Evolutionary conservation across 2,797 vertebrate species (phyloP).

Genomic region (Iguana delicatissima): DNA sequence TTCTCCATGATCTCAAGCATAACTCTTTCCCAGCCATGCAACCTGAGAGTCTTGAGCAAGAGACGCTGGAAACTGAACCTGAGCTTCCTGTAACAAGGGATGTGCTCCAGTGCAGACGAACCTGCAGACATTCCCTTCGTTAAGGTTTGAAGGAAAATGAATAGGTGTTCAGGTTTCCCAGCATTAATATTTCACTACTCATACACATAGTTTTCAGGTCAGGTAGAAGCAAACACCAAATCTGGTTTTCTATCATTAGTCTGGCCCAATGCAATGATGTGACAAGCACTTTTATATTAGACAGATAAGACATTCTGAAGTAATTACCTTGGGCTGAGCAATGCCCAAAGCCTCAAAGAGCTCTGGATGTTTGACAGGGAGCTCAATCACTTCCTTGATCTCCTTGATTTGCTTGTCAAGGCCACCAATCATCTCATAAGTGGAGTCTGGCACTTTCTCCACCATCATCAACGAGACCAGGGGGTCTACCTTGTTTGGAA

Average conservation of each 20-base stretch:
- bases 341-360: slow-evolving; percentile 98
- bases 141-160: neutral
- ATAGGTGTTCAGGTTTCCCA: neutral
- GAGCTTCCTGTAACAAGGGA: neutral
- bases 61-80: neutral
- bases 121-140: neutral
- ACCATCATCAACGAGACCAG: slow-evolving; percentile 99
- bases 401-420: slow-evolving; percentile 99
- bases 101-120: too few relatives aligned
- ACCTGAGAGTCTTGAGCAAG: neutral
- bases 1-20: neutral
- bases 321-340: slow-evolving; percentile 93
- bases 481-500: slow-evolving; percentile 98
- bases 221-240: neutral
- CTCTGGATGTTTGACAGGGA: slow-evolving; percentile 97
- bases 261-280: neutral
- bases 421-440: slow-evolving; percentile 98
- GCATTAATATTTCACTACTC: neutral
- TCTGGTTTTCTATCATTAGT: neutral
- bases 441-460: slow-evolving; percentile 98
- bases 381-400: slow-evolving; percentile 98
- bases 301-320: neutral
- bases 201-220: too few relatives aligned
- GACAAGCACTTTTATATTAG: too few relatives aligned
- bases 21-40: neutral